phyloP scores from a whole-genome alignment of 2,797 vertebrate genomes.

The Enteromius viviparus region DNA sequence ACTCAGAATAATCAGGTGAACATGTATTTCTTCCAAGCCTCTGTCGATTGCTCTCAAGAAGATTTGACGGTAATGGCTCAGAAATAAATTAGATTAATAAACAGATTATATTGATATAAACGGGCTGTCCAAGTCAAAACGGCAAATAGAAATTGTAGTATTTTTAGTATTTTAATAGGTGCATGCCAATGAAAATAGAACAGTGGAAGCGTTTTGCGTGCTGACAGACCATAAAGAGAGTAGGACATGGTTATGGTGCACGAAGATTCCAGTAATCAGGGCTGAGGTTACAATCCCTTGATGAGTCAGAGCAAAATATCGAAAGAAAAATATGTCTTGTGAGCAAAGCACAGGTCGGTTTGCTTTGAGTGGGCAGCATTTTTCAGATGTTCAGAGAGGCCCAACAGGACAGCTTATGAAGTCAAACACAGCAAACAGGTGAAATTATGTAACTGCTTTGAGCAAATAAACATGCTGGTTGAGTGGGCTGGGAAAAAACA shows the following conservation, averaged over 20 bases:
- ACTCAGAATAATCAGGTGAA: constrained; percentile 1
- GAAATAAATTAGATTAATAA: background rate
- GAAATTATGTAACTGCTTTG: constrained; percentile 29
- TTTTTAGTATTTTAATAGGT: background rate
- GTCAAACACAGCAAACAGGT: constrained; percentile 22
- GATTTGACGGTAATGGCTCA: background rate
- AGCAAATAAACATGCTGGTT: constrained; percentile 31
- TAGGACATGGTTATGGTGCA: background rate
- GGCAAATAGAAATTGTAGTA: background rate
- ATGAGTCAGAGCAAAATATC: constrained; percentile 13
- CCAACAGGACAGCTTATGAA: constrained; percentile 13
- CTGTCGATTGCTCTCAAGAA: background rate
- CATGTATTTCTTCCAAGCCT: background rate
- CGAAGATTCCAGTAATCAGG: constrained; percentile 7
- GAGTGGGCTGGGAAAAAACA: constrained; percentile 24
- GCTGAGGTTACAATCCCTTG: constrained; percentile 10
- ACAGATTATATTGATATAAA: background rate
- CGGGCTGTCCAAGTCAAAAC: background rate
- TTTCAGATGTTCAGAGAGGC: constrained; percentile 33
- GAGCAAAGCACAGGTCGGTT: constrained; percentile 6
- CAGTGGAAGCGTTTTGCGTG: background rate
- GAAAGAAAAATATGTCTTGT: constrained; percentile 4
- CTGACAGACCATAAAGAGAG: background rate
- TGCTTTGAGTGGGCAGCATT: constrained; percentile 38
- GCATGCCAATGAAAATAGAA: background rate